Conservation (phyloP, 2,888 invertebrate species). For the Ctenicera cuprea region DNA sequence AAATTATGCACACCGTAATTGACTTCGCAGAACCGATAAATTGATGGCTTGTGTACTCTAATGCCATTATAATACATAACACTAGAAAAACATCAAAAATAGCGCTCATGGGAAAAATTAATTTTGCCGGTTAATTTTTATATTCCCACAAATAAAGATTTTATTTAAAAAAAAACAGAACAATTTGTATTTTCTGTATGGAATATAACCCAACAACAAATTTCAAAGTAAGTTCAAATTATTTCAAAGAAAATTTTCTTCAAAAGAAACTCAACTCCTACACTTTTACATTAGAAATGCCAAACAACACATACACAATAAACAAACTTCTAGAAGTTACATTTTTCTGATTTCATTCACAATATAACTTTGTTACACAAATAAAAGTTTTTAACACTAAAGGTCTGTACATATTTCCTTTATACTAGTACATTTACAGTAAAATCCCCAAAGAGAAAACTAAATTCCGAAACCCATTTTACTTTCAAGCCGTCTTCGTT, state of each 20-base stretch:
- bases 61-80: conserved; percentile 36
- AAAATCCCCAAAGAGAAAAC: too few species aligned
- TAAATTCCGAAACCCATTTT: too few species aligned
- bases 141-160: too few species aligned
- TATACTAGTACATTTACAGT: background rate
- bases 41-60: conserved; percentile 58
- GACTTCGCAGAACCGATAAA: conserved; percentile 58
- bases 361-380: conserved; percentile 34
- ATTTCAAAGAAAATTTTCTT: too few species aligned
- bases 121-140: too few species aligned
- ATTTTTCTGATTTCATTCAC: conserved; percentile 23
- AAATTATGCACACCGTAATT: conserved; percentile 64
- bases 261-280: too few species aligned
- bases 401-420: conserved; percentile 17
- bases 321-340: conserved; percentile 18
- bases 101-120: too few species aligned
- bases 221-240: too few species aligned
- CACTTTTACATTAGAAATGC: background rate
- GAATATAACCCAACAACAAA: too few species aligned
- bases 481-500: background rate
- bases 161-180: too few species aligned
- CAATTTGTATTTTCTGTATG: too few species aligned
- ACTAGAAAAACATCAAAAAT: background rate
- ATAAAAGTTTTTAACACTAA: conserved; percentile 28
- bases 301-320: conserved; percentile 32